Conservation (phyloP, 2,888 invertebrate genomes). For the Formica aserva region DNA sequence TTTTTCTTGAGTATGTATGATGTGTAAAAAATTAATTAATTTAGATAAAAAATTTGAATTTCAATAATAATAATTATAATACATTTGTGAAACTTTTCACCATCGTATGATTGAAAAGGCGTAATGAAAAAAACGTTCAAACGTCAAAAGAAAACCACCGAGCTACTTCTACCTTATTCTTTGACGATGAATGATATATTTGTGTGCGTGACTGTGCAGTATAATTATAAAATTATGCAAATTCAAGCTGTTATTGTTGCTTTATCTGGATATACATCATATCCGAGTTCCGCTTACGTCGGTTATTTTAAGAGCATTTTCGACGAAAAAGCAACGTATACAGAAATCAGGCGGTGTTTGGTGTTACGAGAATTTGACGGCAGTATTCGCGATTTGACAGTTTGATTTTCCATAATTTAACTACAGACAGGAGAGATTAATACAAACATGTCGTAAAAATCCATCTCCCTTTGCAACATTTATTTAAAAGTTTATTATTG, state of each 20-base stretch:
- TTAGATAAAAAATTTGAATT: background rate
- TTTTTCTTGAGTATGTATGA: background rate
- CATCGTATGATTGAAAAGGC: background rate
- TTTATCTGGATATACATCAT: background rate
- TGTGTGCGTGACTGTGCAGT: background rate
- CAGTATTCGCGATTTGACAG: slow-evolving; percentile 2
- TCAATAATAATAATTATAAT: background rate
- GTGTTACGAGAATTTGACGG: background rate
- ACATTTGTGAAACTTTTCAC: background rate
- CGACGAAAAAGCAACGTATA: background rate
- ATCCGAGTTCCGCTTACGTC: background rate
- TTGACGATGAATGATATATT: background rate
- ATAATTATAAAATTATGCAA: slow-evolving; percentile 13
- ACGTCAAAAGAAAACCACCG: background rate
- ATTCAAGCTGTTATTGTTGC: slow-evolving; percentile 4
- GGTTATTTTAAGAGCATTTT: slow-evolving; percentile 20
- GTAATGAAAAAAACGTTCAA: slow-evolving; percentile 5
- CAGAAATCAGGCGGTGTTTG: background rate
- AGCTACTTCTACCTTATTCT: background rate
- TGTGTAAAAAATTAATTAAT: background rate
- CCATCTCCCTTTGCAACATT: background rate
- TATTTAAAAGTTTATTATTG: slow-evolving; percentile 3
- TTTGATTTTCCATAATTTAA: slow-evolving; percentile 18
- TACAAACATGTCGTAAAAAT: slow-evolving; percentile 11
- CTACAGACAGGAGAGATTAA: background rate